phyloP scores from a whole-genome alignment of 2,113 vertebrate genomes.

The Cyanoderma ruficeps region DNA sequence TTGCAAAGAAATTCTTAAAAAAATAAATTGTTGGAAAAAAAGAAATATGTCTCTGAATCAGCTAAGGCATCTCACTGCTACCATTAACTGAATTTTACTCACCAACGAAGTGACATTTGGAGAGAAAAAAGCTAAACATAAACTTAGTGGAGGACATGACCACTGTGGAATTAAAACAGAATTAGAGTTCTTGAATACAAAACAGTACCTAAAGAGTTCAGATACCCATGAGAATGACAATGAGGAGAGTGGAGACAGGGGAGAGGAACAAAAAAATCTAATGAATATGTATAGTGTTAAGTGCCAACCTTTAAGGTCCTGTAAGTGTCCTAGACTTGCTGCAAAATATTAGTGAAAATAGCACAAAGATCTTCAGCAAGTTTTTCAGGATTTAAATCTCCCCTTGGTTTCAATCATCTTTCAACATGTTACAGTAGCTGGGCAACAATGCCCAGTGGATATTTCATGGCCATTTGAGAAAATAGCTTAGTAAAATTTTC shows the following conservation, averaged over 20 bases:
- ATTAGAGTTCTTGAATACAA: slow-evolving; percentile 33
- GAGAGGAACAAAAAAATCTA: background rate
- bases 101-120: slow-evolving; percentile 43
- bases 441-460: background rate
- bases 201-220: background rate
- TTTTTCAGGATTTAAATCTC: background rate
- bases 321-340: background rate
- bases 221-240: background rate
- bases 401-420: background rate
- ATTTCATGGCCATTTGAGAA: background rate
- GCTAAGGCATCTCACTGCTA: slow-evolving; percentile 28
- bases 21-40: background rate
- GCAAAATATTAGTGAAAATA: background rate
- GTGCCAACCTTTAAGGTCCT: background rate
- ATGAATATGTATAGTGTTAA: background rate
- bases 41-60: slow-evolving; percentile 1
- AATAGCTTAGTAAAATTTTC: background rate
- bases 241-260: background rate
- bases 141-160: slow-evolving; percentile 23
- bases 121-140: slow-evolving; percentile 13
- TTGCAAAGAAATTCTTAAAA: slow-evolving; percentile 42
- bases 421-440: background rate
- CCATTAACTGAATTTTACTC: slow-evolving; percentile 37
- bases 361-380: background rate
- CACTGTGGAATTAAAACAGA: slow-evolving; percentile 57